phyloP scores from a whole-genome alignment of 1,140 invertebrate species.

The Drosophila sulfurigaster region DNA sequence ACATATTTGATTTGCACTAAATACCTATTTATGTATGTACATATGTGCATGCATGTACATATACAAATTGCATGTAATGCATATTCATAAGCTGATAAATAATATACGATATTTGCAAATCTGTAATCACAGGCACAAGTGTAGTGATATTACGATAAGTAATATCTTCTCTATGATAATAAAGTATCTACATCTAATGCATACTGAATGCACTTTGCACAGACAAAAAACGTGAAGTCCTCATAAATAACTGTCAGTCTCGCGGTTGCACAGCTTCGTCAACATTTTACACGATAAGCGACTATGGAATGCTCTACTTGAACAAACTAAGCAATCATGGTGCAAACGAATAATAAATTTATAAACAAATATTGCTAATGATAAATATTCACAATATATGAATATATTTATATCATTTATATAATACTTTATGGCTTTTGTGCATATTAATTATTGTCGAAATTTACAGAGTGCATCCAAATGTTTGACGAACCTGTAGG shows the following conservation, averaged over 20 bases:
- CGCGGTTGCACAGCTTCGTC: background rate
- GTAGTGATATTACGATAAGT: background rate
- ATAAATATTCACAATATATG: too few relatives aligned
- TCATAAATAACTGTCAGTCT: constrained; percentile 25
- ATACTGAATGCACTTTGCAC: constrained; percentile 12
- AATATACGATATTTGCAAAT: constrained; percentile 9
- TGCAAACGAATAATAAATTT: background rate
- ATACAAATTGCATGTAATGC: background rate
- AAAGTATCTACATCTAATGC: constrained; percentile 4
- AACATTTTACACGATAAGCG: background rate
- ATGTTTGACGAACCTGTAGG: background rate
- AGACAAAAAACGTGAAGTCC: constrained; percentile 1
- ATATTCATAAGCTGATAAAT: background rate
- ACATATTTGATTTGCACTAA: constrained; percentile 25
- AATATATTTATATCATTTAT: too few relatives aligned
- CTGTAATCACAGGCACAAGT: background rate
- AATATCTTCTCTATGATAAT: constrained; percentile 2
- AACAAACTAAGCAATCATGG: background rate
- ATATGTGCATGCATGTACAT: background rate
- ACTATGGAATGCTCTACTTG: constrained; percentile 3
- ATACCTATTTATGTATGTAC: constrained; percentile 9
- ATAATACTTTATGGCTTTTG: too few relatives aligned
- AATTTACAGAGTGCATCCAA: background rate
- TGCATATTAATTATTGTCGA: background rate
- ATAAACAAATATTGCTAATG: too few relatives aligned